A percentile compares a stretch with the other conserved stretches of the same genome.
Conservation (phyloP, 1,140 invertebrate genomes). For the Steinernema khuongi region DNA sequence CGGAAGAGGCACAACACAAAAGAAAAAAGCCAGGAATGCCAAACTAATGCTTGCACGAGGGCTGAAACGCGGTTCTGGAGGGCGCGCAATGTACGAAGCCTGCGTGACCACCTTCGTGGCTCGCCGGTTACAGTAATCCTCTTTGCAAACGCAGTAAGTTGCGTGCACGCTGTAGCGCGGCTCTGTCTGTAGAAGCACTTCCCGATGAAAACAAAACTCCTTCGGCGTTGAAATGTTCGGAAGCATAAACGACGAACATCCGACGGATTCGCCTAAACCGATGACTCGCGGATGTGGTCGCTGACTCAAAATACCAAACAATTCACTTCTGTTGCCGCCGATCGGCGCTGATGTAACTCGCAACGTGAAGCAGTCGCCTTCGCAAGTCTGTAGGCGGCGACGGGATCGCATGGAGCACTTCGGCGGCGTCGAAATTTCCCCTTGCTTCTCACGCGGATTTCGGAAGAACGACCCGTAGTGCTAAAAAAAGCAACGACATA, state of each 20-base stretch:
- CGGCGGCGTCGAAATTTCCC: not conserved
- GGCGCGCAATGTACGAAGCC: not conserved
- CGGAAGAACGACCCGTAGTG: slow-evolving; percentile 5
- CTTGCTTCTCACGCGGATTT: not conserved
- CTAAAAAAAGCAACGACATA: not conserved
- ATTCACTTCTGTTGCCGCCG: not conserved
- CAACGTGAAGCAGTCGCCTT: not conserved
- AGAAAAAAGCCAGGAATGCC: not conserved
- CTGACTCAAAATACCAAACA: not conserved
- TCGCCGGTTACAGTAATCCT: not conserved
- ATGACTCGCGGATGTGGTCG: not conserved
- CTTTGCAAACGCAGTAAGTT: not conserved
- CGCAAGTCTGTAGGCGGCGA: not conserved
- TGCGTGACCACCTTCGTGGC: not conserved
- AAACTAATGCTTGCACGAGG: not conserved
- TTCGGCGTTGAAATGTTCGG: not conserved
- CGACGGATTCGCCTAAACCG: not conserved
- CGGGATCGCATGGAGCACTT: not conserved
- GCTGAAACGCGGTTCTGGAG: not conserved
- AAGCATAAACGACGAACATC: not conserved
- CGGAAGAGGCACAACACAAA: not conserved
- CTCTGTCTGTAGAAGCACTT: not conserved
- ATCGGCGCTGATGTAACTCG: not conserved
- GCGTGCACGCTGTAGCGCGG: not conserved
- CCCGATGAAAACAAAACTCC: not conserved